Evolutionary conservation across 2,797 vertebrate species (phyloP).

Genomic region (Odontamblyopus lacepedii): DNA sequence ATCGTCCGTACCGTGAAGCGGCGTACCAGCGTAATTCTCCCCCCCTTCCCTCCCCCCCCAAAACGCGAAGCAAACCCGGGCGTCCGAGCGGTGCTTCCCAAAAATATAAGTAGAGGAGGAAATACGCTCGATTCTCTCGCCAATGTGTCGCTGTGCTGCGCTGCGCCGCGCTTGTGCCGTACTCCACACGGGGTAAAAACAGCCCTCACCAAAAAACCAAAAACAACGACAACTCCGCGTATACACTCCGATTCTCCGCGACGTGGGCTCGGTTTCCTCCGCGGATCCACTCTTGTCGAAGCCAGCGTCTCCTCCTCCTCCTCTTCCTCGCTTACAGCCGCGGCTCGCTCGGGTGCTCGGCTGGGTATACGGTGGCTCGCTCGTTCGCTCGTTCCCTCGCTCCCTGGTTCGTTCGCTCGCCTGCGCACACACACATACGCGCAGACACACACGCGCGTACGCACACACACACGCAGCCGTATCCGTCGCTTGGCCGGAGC

Average conservation of each 20-base stretch:
- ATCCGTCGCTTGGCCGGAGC: conserved; percentile 55
- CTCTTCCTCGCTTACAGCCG: background rate
- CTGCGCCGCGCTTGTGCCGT: conserved; percentile 1
- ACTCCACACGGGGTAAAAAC: conserved; percentile 38
- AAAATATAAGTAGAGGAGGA: conserved; percentile 37
- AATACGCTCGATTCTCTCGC: conserved; percentile 41
- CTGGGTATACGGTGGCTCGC: conserved; percentile 18
- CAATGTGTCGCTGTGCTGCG: conserved; percentile 31
- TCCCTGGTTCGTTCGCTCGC: conserved; percentile 2
- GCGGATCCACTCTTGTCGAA: conserved; percentile 26
- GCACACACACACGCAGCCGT: conserved; percentile 37
- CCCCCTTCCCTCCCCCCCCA: background rate
- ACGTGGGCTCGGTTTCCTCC: conserved; percentile 27
- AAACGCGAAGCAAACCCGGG: conserved; percentile 7
- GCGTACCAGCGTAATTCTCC: conserved; percentile 21
- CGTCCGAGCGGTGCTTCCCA: conserved; percentile 26
- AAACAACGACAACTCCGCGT: conserved; percentile 30
- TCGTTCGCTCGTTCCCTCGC: background rate
- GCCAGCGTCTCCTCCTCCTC: conserved; percentile 17
- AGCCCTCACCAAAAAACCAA: background rate
- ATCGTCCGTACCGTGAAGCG: conserved; percentile 11
- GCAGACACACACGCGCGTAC: background rate
- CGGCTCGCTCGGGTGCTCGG: conserved; percentile 4
- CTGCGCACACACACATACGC: background rate
- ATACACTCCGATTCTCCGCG: conserved; percentile 27